Conservation (phyloP, 2,888 invertebrate genomes). For the Netelia melanura region DNA sequence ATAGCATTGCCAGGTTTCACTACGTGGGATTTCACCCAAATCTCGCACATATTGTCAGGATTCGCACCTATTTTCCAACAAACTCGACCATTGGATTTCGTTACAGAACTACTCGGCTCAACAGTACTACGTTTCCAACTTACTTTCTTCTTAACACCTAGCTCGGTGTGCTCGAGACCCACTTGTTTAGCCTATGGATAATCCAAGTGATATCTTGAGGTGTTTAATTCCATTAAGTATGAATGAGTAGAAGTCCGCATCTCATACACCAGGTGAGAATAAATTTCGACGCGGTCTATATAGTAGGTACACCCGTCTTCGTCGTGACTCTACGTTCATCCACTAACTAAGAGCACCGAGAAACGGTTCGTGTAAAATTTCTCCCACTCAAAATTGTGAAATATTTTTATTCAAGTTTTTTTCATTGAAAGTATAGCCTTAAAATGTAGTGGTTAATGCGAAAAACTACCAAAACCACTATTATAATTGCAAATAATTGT, state of each 20-base stretch:
- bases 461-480: conserved; percentile 26
- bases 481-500: no score
- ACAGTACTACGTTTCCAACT: conserved; percentile 9
- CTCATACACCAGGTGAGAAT: conserved; percentile 55
- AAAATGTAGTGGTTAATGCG: neutral
- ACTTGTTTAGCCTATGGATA: conserved; percentile 67
- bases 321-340: no score
- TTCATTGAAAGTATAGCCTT: conserved; percentile 22
- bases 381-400: conserved; percentile 47
- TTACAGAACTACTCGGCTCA: conserved; percentile 3
- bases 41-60: neutral
- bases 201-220: conserved; percentile 59
- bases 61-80: conserved; percentile 12
- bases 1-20: conserved; percentile 18
- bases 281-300: conserved; percentile 58
- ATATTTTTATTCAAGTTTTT: conserved; percentile 50
- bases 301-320: no score
- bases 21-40: neutral
- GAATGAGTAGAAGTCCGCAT: conserved; percentile 60
- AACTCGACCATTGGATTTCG: neutral
- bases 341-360: no score
- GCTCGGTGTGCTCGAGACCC: conserved; percentile 37
- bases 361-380: neutral
- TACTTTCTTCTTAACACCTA: neutral
- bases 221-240: conserved; percentile 66